Evolutionary conservation across 2,888 invertebrate species (phyloP).

Genomic region (Catocala nupta): DNA sequence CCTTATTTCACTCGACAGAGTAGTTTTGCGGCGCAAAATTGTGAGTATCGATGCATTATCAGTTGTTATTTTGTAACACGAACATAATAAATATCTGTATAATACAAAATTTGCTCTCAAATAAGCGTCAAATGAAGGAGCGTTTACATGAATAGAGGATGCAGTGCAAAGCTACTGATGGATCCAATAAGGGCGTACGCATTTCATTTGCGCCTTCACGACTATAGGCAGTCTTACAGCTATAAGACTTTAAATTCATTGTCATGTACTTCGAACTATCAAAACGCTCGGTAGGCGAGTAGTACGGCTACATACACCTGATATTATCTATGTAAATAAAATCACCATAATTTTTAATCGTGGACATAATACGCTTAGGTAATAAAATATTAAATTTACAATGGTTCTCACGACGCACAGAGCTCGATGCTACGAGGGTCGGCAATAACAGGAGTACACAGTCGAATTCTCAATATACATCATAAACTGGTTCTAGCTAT

Average conservation of each 20-base stretch:
- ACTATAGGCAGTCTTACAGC: slow-evolving; percentile 16
- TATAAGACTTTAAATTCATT: slow-evolving; percentile 28
- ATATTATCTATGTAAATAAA: slow-evolving; percentile 43
- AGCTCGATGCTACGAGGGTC: slow-evolving; percentile 16
- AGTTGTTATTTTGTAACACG: not conserved
- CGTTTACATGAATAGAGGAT: not conserved
- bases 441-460: slow-evolving; percentile 26
- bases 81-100: not conserved
- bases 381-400: slow-evolving; percentile 46
- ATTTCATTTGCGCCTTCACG: slow-evolving; percentile 25
- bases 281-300: slow-evolving; percentile 41
- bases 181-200: slow-evolving; percentile 17
- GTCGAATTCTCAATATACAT: slow-evolving; percentile 47
- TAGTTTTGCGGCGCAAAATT: too few relatives aligned
- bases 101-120: slow-evolving; percentile 32
- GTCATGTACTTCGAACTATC: slow-evolving; percentile 38
- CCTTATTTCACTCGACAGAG: not conserved
- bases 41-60: too few relatives aligned
- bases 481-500: slow-evolving; percentile 44
- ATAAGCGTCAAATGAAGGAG: slow-evolving; percentile 23
- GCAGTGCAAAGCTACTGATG: slow-evolving; percentile 17
- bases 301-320: slow-evolving; percentile 30
- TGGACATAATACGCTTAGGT: slow-evolving; percentile 38
- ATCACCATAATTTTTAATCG: slow-evolving; percentile 38
- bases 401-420: slow-evolving; percentile 27